Percentiles rank a stretch among this genome's conserved stretches.
These are phyloP conservation scores for Botia almorhae DNA, from an alignment of 2,797 vertebrate species.

Conservation along the genomic window DNA sequence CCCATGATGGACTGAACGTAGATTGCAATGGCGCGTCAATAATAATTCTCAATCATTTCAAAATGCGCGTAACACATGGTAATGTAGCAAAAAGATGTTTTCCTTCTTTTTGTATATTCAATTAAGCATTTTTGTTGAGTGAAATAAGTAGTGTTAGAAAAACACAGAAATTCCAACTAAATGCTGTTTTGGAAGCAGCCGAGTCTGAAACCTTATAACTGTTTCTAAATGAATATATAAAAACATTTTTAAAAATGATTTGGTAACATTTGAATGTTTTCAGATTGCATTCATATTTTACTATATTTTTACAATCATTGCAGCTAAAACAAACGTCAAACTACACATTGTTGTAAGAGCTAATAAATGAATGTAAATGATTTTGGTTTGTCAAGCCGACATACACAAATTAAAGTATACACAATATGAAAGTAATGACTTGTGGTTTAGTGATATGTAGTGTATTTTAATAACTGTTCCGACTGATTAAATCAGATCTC, in stretches of 20 bases:
- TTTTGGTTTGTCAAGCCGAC: too few relatives aligned
- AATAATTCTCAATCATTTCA: constrained; percentile 17
- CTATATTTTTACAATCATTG: too few relatives aligned
- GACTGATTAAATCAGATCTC: too few relatives aligned
- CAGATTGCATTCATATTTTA: too few relatives aligned
- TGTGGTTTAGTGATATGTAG: too few relatives aligned
- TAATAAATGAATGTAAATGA: too few relatives aligned
- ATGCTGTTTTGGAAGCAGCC: background rate
- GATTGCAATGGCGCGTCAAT: background rate
- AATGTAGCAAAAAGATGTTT: background rate
- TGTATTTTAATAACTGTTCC: too few relatives aligned
- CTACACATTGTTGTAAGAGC: too few relatives aligned
- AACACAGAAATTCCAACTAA: background rate
- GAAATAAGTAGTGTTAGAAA: background rate
- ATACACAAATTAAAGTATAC: too few relatives aligned
- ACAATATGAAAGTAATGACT: too few relatives aligned
- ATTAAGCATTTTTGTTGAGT: background rate
- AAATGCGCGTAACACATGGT: background rate
- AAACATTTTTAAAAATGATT: background rate
- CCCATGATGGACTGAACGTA: background rate
- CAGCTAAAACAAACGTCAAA: too few relatives aligned
- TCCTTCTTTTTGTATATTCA: background rate
- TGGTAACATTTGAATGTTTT: too few relatives aligned
- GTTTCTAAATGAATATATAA: background rate
- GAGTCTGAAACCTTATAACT: background rate